phyloP scores from a whole-genome alignment of 2,888 invertebrate genomes.

The Rhyacophila evoluta region DNA sequence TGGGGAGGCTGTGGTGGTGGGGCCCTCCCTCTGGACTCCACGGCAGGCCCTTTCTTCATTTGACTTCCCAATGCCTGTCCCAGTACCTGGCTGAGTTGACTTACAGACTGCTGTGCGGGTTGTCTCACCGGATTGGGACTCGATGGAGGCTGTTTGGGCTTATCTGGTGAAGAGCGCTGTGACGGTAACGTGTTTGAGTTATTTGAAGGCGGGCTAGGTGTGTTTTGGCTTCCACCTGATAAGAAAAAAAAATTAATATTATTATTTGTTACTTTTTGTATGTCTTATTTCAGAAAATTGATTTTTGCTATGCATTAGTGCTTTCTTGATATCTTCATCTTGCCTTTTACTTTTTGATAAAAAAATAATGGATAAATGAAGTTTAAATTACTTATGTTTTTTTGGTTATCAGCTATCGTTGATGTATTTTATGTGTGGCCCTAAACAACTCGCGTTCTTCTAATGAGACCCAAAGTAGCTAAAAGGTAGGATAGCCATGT shows the following conservation, averaged over 20 bases:
- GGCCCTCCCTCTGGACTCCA: slow-evolving; percentile 66
- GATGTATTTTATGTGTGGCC: no score
- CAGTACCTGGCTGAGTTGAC: slow-evolving; percentile 63
- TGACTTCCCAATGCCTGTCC: slow-evolving; percentile 61
- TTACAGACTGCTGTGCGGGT: slow-evolving; percentile 56
- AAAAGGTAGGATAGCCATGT: no score
- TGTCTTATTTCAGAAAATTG: no score
- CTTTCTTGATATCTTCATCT: no score
- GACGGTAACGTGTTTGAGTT: slow-evolving; percentile 33
- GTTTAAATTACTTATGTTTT: no score
- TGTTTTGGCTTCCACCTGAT: not conserved
- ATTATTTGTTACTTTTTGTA: no score
- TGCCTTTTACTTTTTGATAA: no score
- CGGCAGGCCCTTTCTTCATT: slow-evolving; percentile 55
- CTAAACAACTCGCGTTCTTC: no score
- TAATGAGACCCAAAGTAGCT: no score
- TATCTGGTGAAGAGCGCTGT: slow-evolving; percentile 56
- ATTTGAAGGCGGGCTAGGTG: not conserved
- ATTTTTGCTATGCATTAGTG: no score
- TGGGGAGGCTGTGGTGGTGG: slow-evolving; percentile 87
- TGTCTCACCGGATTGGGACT: slow-evolving; percentile 7
- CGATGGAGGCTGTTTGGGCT: slow-evolving; percentile 64
- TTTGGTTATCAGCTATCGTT: no score
- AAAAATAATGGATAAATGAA: no score
- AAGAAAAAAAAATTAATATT: not conserved